Conservation (phyloP, 2,113 vertebrate genomes). For the Bubo scandiacus region DNA sequence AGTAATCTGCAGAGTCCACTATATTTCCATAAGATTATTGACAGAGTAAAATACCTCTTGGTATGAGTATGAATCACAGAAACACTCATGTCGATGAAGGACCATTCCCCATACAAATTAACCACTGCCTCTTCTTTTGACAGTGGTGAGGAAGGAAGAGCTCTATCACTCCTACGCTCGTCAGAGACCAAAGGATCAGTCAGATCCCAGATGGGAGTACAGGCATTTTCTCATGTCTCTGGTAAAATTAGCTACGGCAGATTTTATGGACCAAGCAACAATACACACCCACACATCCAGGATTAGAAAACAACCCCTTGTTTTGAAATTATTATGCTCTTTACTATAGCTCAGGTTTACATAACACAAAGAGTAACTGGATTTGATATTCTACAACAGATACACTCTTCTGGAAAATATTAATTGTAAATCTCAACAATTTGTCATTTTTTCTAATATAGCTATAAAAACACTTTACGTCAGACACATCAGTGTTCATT, state of each 20-base stretch:
- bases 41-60: not conserved
- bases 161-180: not conserved
- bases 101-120: not conserved
- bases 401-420: not conserved
- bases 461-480: not conserved
- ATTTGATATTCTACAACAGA: not conserved
- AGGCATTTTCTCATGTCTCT: not conserved
- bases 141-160: not conserved
- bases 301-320: not conserved
- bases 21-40: not conserved
- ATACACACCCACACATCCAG: not conserved
- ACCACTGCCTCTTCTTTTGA: not conserved
- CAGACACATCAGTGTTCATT: not conserved
- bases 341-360: not conserved
- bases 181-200: not conserved
- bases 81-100: not conserved
- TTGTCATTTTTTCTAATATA: not conserved
- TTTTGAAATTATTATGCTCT: not conserved
- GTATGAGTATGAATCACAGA: not conserved
- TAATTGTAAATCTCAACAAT: not conserved
- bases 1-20: not conserved
- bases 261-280: not conserved
- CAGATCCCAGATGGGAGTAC: not conserved
- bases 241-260: not conserved
- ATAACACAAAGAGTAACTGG: not conserved